phyloP scores from a whole-genome alignment of 1,140 invertebrate species.

The Dendroctonus ponderosae region DNA sequence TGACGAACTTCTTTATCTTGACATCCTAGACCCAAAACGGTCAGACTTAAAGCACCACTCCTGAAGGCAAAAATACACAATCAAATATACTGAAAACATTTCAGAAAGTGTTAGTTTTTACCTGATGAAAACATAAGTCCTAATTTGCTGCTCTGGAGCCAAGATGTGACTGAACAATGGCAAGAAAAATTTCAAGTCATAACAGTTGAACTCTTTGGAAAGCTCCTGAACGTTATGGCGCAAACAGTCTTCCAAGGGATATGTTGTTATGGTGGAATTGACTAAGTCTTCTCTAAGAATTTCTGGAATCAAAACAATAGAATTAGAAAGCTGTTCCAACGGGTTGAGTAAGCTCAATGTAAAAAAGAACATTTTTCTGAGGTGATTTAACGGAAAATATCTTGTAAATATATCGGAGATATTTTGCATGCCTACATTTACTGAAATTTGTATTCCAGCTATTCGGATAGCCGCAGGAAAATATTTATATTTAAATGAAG shows the following conservation, averaged over 20 bases:
- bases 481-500: too few relatives aligned
- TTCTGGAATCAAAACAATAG: background rate
- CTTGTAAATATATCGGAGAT: too few relatives aligned
- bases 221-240: background rate
- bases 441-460: too few relatives aligned
- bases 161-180: slow-evolving; percentile 66
- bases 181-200: slow-evolving; percentile 72
- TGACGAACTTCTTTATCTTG: slow-evolving; percentile 58
- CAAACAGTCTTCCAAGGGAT: slow-evolving; percentile 47
- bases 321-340: background rate
- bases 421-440: too few relatives aligned
- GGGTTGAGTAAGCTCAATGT: too few relatives aligned
- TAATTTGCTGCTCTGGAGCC: slow-evolving; percentile 62
- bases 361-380: too few relatives aligned
- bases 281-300: slow-evolving; percentile 60
- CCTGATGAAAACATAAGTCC: slow-evolving; percentile 64
- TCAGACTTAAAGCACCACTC: slow-evolving; percentile 62
- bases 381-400: too few relatives aligned
- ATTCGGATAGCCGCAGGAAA: too few relatives aligned
- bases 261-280: slow-evolving; percentile 66
- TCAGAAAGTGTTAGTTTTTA: slow-evolving; percentile 35
- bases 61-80: slow-evolving; percentile 15
- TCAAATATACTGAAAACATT: background rate
- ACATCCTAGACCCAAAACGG: slow-evolving; percentile 63
- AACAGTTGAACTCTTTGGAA: slow-evolving; percentile 50